Base-by-base conservation (phyloP, 2,797 vertebrate species). In the Anguilla pacifica region DNA sequence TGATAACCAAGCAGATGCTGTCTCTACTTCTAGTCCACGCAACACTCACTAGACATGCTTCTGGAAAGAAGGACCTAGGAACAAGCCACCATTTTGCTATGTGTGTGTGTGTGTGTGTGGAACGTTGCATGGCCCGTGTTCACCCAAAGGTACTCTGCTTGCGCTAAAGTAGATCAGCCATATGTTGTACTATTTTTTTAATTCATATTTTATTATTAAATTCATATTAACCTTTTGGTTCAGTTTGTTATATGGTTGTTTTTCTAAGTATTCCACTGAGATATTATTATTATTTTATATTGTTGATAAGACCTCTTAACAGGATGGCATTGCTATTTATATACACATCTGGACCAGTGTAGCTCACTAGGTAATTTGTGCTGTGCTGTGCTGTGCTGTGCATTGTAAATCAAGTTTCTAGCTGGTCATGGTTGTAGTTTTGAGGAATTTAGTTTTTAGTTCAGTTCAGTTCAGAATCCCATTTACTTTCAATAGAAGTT, bases 1-100 rank as follows among this genome's bases (percentile, higher is more conserved):
- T 74, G 39, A 11, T 43, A 64, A 53, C 74, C 0, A 13, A n/a
- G 46, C 81, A 87, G 86, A n/a, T 87, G 81, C 61, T 55, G 81
- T 19, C 64, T 87, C 61, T 84, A 64, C 17, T n/a, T 39, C 55
- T 28, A 19, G 77, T 51, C 39, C 53, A 64, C 53, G 28, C 74
- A 82, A 77, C 31, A 77, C 64, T 31, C 74, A 19, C 74, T 9
- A 35, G 74, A 51, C 25, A 51, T n/a, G 46, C 79, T 82, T n/a
- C 46, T 82, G 43, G 79, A 11, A 46, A 46, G 79, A 51, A 51
- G 46, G 79, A 51, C 5, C 22, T 13, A 82, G 46, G 46, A 51
- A 25, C 9, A 2, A 35, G 46, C 51, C 25, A 6, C 43, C 22
- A 51, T n/a, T 19, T 19, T n/a, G 11, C 1, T 82, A 6, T 11